phyloP scores from a whole-genome alignment of 2,888 invertebrate genomes.

The Chrysodeixis includens region DNA sequence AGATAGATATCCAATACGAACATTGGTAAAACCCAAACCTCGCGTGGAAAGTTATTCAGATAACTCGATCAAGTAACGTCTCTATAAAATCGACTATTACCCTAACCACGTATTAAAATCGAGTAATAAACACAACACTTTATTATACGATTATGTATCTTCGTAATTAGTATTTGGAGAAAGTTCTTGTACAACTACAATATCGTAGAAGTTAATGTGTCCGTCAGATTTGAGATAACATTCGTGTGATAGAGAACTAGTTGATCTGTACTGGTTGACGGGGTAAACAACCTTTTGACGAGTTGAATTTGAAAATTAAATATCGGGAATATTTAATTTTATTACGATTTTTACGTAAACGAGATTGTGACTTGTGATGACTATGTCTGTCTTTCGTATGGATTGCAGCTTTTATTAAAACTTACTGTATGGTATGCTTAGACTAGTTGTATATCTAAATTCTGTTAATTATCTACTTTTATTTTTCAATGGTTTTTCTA shows the following conservation, averaged over 20 bases:
- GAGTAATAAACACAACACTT: slow-evolving; percentile 48
- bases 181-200: slow-evolving; percentile 48
- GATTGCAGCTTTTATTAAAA: too few species aligned
- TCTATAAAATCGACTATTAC: slow-evolving; percentile 39
- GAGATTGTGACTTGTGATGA: too few species aligned
- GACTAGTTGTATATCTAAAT: too few species aligned
- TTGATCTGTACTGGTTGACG: slow-evolving; percentile 35
- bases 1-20: neutral
- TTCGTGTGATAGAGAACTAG: slow-evolving; percentile 44
- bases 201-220: slow-evolving; percentile 39
- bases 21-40: neutral
- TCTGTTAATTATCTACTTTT: too few species aligned
- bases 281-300: slow-evolving; percentile 34
- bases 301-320: neutral
- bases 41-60: neutral
- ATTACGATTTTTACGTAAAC: neutral
- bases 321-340: neutral
- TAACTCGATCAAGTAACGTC: slow-evolving; percentile 22
- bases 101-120: slow-evolving; percentile 19
- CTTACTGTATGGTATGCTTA: too few species aligned
- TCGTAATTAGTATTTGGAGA: slow-evolving; percentile 52
- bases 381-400: too few species aligned
- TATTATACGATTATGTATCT: slow-evolving; percentile 37
- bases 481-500: too few species aligned
- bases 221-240: slow-evolving; percentile 49